Percentiles rank a stretch among this genome's conserved stretches.
These are phyloP conservation scores for Ostrea denselamellosa DNA, from an alignment of 1,140 invertebrate genomes.

Conservation along the genomic window DNA sequence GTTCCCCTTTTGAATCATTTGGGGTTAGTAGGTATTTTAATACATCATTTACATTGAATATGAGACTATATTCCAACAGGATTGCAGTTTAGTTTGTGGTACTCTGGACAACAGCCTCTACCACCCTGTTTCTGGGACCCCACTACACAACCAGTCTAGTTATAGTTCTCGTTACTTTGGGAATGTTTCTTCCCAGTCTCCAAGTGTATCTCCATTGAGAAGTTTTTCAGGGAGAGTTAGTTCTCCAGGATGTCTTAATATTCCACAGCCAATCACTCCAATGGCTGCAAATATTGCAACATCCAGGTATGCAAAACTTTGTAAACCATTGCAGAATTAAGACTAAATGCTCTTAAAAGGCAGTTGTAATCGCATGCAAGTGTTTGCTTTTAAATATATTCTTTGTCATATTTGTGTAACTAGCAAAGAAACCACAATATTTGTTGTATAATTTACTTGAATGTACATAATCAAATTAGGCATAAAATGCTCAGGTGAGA, in stretches of 20 bases:
- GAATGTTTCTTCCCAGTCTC: conserved; percentile 68
- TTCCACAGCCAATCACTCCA: conserved; percentile 56
- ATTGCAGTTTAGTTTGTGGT: conserved; percentile 65
- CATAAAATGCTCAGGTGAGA: no score
- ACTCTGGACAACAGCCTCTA: conserved; percentile 64
- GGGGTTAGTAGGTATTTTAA: no score
- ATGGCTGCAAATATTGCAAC: conserved; percentile 55
- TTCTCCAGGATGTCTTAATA: conserved; percentile 63
- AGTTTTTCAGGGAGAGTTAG: conserved; percentile 69
- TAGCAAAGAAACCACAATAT: no score
- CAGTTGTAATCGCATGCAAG: no score
- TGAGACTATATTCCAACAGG: conserved; percentile 55
- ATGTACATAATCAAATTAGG: no score
- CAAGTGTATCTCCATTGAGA: conserved; percentile 72
- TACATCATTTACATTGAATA: no score
- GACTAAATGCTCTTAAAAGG: no score
- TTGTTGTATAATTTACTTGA: no score
- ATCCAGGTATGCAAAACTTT: conserved; percentile 50
- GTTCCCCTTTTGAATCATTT: no score
- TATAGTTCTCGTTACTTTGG: conserved; percentile 65
- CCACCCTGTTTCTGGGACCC: conserved; percentile 59
- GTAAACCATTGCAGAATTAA: neutral
- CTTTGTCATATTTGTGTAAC: no score
- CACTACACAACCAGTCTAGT: conserved; percentile 64
- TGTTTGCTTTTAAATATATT: no score